These are phyloP conservation scores for Strix uralensis DNA, from an alignment of 2,113 vertebrate species.

Conservation along the genomic window DNA sequence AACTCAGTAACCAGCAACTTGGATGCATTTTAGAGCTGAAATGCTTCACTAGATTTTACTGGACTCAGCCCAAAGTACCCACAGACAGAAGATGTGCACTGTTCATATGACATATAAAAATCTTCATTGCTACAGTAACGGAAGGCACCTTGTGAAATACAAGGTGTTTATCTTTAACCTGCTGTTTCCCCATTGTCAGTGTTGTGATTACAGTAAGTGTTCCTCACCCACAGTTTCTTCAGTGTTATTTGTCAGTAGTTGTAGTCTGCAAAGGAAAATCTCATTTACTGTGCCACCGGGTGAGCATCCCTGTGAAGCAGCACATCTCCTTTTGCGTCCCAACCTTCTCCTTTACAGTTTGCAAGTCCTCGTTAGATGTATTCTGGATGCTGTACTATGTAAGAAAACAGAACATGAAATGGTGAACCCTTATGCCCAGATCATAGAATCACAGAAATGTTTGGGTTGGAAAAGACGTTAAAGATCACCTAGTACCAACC, in stretches of 20 bases:
- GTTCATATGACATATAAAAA: background rate
- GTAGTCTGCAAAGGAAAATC: background rate
- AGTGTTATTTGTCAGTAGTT: background rate
- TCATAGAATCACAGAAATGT: background rate
- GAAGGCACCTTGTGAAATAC: background rate
- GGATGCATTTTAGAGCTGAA: background rate
- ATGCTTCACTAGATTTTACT: background rate
- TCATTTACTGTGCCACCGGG: background rate
- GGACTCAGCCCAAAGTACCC: background rate
- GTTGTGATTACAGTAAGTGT: background rate
- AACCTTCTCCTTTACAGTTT: background rate
- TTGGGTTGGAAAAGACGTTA: too few relatives aligned
- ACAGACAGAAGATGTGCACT: background rate
- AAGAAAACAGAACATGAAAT: background rate
- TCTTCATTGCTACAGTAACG: background rate
- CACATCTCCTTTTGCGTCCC: background rate
- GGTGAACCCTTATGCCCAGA: background rate
- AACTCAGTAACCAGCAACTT: background rate
- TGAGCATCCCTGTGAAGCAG: background rate
- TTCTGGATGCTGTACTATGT: background rate
- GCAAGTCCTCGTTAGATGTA: background rate
- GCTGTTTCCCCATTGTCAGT: background rate
- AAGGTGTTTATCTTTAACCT: background rate
- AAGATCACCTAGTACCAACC: too few relatives aligned
- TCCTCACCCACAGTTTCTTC: background rate